A percentile compares a stretch with the other conserved stretches of the same genome.
Conservation (phyloP, 2,888 invertebrate species). For the Chironomus riparius region DNA sequence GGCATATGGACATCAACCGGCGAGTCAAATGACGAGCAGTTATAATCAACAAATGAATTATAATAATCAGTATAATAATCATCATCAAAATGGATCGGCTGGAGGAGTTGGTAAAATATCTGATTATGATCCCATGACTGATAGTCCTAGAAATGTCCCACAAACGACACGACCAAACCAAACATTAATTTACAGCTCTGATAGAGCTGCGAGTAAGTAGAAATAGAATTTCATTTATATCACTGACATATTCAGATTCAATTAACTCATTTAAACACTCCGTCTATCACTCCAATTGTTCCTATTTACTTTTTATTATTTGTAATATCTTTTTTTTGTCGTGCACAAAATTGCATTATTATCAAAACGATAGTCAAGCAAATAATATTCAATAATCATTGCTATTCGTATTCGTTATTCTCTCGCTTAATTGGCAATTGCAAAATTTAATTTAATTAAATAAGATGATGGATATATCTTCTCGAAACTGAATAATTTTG, state of each 20-base stretch:
- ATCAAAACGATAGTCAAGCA: too few species aligned
- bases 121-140: slow-evolving; percentile 69
- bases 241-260: not conserved
- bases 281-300: not conserved
- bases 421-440: not conserved
- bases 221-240: not conserved
- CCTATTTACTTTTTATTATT: not conserved
- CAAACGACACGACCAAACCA: slow-evolving; percentile 70
- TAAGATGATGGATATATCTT: not conserved
- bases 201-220: slow-evolving; percentile 54
- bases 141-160: slow-evolving; percentile 58
- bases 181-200: slow-evolving; percentile 77
- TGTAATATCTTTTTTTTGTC: not conserved
- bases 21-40: not conserved
- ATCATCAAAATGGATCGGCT: slow-evolving; percentile 15
- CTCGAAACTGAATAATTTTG: not conserved
- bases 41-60: slow-evolving; percentile 25
- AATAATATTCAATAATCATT: too few species aligned
- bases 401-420: too few species aligned
- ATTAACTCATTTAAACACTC: not conserved
- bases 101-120: slow-evolving; percentile 61
- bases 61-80: slow-evolving; percentile 20
- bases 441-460: not conserved
- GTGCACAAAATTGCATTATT: not conserved
- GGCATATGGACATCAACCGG: not conserved